Evolutionary conservation across 1,140 invertebrate species (phyloP).

Genomic region (Pogonognathellus flavescens): DNA sequence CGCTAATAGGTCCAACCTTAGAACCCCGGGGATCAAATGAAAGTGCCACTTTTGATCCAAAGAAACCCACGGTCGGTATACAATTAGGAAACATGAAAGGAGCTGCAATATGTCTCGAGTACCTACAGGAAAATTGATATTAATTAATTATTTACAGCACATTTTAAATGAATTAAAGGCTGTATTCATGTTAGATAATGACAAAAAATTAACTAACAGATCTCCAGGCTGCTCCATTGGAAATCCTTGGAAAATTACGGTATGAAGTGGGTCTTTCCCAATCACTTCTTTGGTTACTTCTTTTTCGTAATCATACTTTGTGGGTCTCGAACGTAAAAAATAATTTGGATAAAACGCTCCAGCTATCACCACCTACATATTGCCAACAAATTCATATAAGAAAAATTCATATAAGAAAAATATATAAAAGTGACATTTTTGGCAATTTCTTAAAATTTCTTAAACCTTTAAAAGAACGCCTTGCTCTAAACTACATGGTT

Average conservation of each 20-base stretch:
- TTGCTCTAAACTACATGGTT: slow-evolving; percentile 48
- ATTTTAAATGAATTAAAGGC: no score
- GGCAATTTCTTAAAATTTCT: no score
- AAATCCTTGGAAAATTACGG: slow-evolving; percentile 82
- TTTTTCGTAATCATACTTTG: slow-evolving; percentile 74
- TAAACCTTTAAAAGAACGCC: slow-evolving; percentile 60
- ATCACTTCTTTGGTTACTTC: slow-evolving; percentile 76
- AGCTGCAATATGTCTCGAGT: slow-evolving; percentile 52
- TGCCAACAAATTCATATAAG: neutral
- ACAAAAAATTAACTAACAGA: slow-evolving; percentile 75
- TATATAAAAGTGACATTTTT: no score
- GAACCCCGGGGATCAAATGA: slow-evolving; percentile 58
- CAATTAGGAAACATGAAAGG: slow-evolving; percentile 30
- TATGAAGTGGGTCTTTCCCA: slow-evolving; percentile 81
- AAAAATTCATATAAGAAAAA: no score
- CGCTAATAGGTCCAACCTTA: slow-evolving; percentile 59
- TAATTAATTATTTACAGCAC: neutral
- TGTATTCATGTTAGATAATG: slow-evolving; percentile 9
- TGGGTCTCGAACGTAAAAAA: slow-evolving; percentile 75
- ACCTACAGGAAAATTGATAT: slow-evolving; percentile 47
- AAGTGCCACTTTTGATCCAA: slow-evolving; percentile 60
- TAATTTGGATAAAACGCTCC: slow-evolving; percentile 95
- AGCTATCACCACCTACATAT: slow-evolving; percentile 77
- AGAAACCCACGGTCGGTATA: slow-evolving; percentile 57
- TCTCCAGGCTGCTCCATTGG: slow-evolving; percentile 79